Base-by-base conservation (phyloP, 2,113 vertebrate species). In the Ahaetulla prasina region DNA sequence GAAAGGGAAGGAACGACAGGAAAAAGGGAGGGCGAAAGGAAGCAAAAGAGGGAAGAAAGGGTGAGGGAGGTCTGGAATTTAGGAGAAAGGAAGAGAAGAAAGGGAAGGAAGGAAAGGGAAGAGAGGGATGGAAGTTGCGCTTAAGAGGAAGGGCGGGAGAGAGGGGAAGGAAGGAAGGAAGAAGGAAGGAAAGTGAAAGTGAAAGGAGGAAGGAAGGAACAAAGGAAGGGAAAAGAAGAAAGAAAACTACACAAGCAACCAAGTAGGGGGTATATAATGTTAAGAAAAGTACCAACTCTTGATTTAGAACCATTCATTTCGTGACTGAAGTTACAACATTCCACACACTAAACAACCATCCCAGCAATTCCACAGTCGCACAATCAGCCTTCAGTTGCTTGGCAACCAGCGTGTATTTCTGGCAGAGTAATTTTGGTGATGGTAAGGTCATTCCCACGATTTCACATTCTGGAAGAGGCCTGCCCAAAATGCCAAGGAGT, bases 101-200 rank as follows among this genome's bases (percentile, higher is more conserved):
- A 53, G 16, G 52, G 52, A 53, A 53, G 50, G 50, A 52, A 53
- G 11, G 9, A 16, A 0, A 53, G 16, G 16, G 16, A 5, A 53
- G 52, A 14, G 18, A 55, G 20, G 20, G 5, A 22, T 0, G 1
- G 18, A 22, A 18, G 53, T 50, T 1, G 11, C 1, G 11, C 11
- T 50, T 50, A 12, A 50, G 18, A 20, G 53, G 20, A 55, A 5
- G 53, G 22, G 23, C 14, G 60, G 4, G 4, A n/a, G 60, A 27
- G 4, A 2, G 11, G 23, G 27, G 22, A 27, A 55, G 53, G 4
- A 54, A 55, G 22, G 22, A 55, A 1, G 20, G 22, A 9, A 23
- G 23, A 27, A 57, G 8, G 55, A 1, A 9, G 0, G 27, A 25
- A 22, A n/a, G n/a, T n/a, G n/a, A 27, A 27, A 0, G 25, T 0